Evolutionary conservation across 2,113 vertebrate genomes (phyloP).

Genomic region (Silurus asotus): DNA sequence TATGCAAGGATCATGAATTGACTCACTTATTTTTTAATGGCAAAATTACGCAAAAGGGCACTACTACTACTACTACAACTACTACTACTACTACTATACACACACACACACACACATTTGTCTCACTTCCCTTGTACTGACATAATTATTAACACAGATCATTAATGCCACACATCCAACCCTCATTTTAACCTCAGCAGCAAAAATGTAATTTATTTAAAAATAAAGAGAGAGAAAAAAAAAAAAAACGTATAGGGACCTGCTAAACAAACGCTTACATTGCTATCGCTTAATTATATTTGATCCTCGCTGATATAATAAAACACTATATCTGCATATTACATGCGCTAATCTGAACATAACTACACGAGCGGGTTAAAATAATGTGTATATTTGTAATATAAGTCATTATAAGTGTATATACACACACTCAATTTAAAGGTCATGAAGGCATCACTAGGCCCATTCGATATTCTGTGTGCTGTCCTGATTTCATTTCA

Average conservation of each 20-base stretch:
- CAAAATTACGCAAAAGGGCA: background rate
- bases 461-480: background rate
- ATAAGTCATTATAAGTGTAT: background rate
- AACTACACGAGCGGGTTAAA: background rate
- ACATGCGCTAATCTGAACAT: background rate
- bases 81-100: background rate
- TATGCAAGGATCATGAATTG: conserved; percentile 22
- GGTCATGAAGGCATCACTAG: background rate
- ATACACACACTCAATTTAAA: background rate
- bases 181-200: background rate
- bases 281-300: background rate
- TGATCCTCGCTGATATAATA: background rate
- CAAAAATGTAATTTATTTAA: background rate
- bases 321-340: background rate
- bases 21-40: conserved; percentile 27
- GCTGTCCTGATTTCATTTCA: background rate
- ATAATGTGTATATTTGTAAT: background rate
- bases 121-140: background rate
- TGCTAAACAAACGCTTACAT: background rate
- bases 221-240: background rate
- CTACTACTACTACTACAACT: too few species aligned
- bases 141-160: background rate
- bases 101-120: background rate
- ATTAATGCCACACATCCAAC: background rate
- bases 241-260: background rate